Conservation (phyloP, 2,888 invertebrate species). For the Epinotia bilunana region DNA sequence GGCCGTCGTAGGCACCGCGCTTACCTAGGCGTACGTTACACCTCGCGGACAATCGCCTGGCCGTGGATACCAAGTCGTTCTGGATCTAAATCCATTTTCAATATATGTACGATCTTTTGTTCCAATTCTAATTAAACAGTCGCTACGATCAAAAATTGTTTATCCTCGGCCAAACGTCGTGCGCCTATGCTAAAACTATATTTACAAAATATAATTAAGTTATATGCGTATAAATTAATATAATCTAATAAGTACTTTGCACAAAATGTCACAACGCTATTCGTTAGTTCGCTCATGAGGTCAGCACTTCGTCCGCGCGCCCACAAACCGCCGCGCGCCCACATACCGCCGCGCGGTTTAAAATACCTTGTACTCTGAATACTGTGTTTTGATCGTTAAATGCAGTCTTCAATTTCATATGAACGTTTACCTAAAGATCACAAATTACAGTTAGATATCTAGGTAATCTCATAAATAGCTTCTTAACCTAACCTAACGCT, state of each 20-base stretch:
- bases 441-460: slow-evolving; percentile 78
- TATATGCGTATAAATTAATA: slow-evolving; percentile 82
- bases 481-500: slow-evolving; percentile 71
- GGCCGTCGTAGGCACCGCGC: slow-evolving; percentile 59
- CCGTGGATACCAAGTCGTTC: slow-evolving; percentile 21
- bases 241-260: slow-evolving; percentile 84
- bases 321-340: slow-evolving; percentile 19
- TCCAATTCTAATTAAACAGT: slow-evolving; percentile 9
- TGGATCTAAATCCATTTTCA: neutral
- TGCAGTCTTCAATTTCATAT: slow-evolving; percentile 76
- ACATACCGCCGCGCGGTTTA: slow-evolving; percentile 33
- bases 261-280: slow-evolving; percentile 78
- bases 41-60: slow-evolving; percentile 43
- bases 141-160: neutral
- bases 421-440: slow-evolving; percentile 74
- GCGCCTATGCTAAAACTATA: slow-evolving; percentile 65
- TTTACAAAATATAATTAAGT: slow-evolving; percentile 77
- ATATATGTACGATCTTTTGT: slow-evolving; percentile 6
- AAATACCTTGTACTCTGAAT: slow-evolving; percentile 59
- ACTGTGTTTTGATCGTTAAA: slow-evolving; percentile 73
- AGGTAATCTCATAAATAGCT: slow-evolving; percentile 84
- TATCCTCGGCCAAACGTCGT: slow-evolving; percentile 23
- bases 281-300: slow-evolving; percentile 69
- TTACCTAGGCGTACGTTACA: slow-evolving; percentile 49
- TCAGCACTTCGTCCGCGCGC: slow-evolving; percentile 52